These are phyloP conservation scores for Xanthia icteritia DNA, from an alignment of 2,888 invertebrate species.

Conservation along the genomic window DNA sequence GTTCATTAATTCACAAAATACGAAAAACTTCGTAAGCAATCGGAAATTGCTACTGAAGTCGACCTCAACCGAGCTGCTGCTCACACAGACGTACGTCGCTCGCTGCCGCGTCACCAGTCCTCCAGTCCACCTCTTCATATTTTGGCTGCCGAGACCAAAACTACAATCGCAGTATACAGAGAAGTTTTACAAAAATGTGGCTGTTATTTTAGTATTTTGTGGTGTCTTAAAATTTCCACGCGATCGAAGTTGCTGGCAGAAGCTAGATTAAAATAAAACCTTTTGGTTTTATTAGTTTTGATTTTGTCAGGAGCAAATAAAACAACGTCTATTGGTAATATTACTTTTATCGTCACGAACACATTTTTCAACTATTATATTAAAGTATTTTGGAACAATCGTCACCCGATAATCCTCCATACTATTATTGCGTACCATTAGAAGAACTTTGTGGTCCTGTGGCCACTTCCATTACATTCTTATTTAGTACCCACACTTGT, in stretches of 20 bases:
- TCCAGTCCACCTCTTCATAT: too few species aligned
- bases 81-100: background rate
- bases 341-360: slow-evolving; percentile 7
- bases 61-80: background rate
- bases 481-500: slow-evolving; percentile 16
- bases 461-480: background rate
- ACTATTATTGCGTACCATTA: too few species aligned
- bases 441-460: background rate
- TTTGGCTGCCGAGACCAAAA: background rate
- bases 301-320: background rate
- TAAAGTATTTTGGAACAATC: background rate
- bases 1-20: background rate
- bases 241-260: background rate
- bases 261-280: background rate
- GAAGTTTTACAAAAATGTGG: background rate
- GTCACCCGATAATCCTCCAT: background rate
- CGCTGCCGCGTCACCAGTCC: background rate
- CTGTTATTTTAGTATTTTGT: background rate
- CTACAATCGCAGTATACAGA: background rate
- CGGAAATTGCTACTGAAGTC: background rate
- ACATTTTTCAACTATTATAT: background rate
- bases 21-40: background rate
- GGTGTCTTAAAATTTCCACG: background rate
- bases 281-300: background rate
- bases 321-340: background rate